phyloP scores from a whole-genome alignment of 2,797 vertebrate species.

The Amblyraja radiata region DNA sequence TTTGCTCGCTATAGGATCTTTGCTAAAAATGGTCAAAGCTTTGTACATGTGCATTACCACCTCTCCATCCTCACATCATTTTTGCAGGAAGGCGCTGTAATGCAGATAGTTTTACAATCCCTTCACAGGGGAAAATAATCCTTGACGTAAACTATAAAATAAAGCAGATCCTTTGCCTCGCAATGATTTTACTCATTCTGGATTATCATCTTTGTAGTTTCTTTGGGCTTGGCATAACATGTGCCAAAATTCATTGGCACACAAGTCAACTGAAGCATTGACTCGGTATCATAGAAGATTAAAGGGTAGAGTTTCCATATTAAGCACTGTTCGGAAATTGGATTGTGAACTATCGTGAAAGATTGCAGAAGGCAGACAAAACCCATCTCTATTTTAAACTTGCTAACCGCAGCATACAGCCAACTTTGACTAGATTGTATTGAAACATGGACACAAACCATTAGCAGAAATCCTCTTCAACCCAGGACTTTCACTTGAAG shows the following conservation, averaged over 20 bases:
- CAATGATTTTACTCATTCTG: background rate
- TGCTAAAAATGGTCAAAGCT: background rate
- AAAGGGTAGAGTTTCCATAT: background rate
- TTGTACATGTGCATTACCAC: background rate
- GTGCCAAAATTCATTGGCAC: background rate
- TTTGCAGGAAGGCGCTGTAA: background rate
- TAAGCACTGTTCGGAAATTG: background rate
- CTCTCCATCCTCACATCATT: fast-evolving
- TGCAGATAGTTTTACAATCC: background rate
- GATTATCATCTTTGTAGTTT: background rate
- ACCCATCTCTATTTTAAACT: too few relatives aligned
- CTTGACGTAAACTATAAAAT: background rate
- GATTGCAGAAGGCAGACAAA: background rate
- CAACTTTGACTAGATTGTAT: too few relatives aligned
- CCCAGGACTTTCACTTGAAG: background rate
- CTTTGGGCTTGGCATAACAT: background rate
- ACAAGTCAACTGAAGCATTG: background rate
- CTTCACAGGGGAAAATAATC: background rate
- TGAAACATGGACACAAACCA: too few relatives aligned
- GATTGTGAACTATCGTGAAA: background rate
- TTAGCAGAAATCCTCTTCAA: background rate
- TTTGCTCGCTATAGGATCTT: too few relatives aligned
- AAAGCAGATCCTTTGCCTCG: background rate
- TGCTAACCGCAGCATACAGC: too few relatives aligned
- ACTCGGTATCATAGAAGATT: background rate